Percentiles rank a stretch among this genome's conserved stretches.
Conservation (phyloP, 1,140 invertebrate genomes). For the Nebria ingens region DNA sequence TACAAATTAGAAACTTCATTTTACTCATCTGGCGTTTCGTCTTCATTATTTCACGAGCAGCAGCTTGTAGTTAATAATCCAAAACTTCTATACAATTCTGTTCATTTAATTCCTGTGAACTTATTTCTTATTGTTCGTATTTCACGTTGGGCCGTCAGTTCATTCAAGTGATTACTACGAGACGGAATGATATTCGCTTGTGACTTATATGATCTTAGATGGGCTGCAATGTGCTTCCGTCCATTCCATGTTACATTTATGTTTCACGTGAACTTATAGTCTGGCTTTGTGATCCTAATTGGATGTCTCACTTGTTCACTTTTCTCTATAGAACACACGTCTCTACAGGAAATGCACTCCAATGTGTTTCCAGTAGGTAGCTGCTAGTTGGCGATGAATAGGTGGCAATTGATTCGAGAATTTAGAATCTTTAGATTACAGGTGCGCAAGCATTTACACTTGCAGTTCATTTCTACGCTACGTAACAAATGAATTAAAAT, state of each 20-base stretch:
- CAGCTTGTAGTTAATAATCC: background rate
- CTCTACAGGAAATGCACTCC: too few species aligned
- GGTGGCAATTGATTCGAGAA: too few species aligned
- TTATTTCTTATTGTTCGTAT: background rate
- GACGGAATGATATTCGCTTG: background rate
- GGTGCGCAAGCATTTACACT: too few species aligned
- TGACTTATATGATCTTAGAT: background rate
- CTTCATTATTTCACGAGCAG: background rate
- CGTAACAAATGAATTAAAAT: too few species aligned
- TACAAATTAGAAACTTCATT: too few species aligned
- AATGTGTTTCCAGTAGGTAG: too few species aligned
- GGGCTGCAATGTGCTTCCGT: background rate
- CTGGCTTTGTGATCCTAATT: background rate
- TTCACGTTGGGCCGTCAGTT: background rate
- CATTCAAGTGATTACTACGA: background rate
- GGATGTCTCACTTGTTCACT: background rate
- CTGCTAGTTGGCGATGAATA: too few species aligned
- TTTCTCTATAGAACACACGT: background rate
- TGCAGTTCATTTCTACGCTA: too few species aligned
- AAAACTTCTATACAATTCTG: background rate
- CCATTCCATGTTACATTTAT: background rate
- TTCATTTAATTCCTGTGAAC: constrained; percentile 5
- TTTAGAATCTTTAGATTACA: too few species aligned
- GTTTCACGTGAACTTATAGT: background rate
- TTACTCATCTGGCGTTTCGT: too few species aligned